These are phyloP conservation scores for Drosophila eohydei DNA, from an alignment of 2,888 invertebrate species.

Conservation along the genomic window DNA sequence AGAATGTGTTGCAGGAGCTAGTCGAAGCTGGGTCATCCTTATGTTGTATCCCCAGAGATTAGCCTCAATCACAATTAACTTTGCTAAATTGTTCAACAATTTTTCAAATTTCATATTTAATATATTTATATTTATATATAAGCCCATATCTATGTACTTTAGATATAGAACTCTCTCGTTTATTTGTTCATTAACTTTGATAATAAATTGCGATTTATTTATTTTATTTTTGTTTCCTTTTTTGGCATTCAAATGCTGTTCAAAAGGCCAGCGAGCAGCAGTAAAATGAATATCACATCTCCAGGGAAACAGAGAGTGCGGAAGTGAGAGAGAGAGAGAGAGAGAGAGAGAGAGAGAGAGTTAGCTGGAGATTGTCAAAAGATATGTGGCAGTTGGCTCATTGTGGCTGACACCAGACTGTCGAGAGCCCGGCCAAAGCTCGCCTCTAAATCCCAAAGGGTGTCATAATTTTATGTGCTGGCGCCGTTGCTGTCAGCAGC, in stretches of 20 bases:
- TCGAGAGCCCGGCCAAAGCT: slow-evolving; percentile 29
- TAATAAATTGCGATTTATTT: slow-evolving; percentile 18
- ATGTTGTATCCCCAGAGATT: too few species aligned
- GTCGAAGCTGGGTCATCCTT: too few species aligned
- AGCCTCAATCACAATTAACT: neutral
- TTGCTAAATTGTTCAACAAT: neutral
- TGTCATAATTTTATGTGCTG: slow-evolving; percentile 76
- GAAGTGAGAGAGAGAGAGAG: neutral
- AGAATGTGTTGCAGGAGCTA: too few species aligned
- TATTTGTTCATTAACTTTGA: slow-evolving; percentile 34
- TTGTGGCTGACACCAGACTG: slow-evolving; percentile 15
- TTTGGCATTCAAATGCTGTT: slow-evolving; percentile 26
- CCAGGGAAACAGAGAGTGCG: neutral
- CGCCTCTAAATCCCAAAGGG: slow-evolving; percentile 64
- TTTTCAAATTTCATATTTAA: neutral
- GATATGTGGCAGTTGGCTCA: slow-evolving; percentile 13
- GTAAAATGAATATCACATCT: slow-evolving; percentile 15
- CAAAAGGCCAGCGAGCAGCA: slow-evolving; percentile 17
- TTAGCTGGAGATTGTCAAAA: slow-evolving; percentile 14
- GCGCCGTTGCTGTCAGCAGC: slow-evolving; percentile 38
- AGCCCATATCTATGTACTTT: neutral
- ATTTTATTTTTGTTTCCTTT: slow-evolving; percentile 5
- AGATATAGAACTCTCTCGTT: slow-evolving; percentile 2
- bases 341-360: neutral
- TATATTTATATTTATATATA: neutral